Evolutionary conservation across 2,888 invertebrate genomes (phyloP).

Genomic region (Smittia sp.): DNA sequence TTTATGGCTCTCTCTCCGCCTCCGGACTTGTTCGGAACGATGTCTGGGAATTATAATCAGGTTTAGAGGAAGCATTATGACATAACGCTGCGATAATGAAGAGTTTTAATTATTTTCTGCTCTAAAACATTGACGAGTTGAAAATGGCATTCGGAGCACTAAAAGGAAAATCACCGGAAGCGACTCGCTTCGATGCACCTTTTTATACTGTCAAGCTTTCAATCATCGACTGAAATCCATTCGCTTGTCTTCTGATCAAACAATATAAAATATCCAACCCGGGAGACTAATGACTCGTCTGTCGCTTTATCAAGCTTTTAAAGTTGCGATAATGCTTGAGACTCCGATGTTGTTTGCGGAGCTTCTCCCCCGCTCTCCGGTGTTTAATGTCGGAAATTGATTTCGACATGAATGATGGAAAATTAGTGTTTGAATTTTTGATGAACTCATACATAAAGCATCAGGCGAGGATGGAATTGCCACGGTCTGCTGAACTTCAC

Average conservation of each 20-base stretch:
- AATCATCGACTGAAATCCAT: conserved; percentile 8
- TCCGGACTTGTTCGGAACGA: background rate
- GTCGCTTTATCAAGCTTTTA: background rate
- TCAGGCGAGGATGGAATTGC: background rate
- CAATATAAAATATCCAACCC: background rate
- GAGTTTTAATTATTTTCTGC: background rate
- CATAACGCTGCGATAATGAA: background rate
- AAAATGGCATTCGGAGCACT: background rate
- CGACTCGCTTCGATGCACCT: background rate
- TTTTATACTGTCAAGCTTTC: conserved; percentile 17
- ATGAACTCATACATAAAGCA: conserved; percentile 11
- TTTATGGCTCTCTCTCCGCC: conserved; percentile 20
- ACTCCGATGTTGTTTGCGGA: background rate
- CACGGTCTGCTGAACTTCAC: conserved; percentile 1
- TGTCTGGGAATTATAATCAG: conserved; percentile 21
- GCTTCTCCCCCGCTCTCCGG: background rate
- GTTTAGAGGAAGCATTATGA: background rate
- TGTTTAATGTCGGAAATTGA: conserved; percentile 34
- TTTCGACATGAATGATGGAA: conserved; percentile 31
- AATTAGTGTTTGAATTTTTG: conserved; percentile 33
- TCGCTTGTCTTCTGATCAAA: background rate
- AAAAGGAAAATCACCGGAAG: conserved; percentile 7
- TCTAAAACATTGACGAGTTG: background rate
- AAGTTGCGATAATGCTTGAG: background rate
- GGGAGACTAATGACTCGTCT: conserved; percentile 8